Evolutionary conservation across 2,113 vertebrate genomes (phyloP).

Genomic region (Scomber colias): DNA sequence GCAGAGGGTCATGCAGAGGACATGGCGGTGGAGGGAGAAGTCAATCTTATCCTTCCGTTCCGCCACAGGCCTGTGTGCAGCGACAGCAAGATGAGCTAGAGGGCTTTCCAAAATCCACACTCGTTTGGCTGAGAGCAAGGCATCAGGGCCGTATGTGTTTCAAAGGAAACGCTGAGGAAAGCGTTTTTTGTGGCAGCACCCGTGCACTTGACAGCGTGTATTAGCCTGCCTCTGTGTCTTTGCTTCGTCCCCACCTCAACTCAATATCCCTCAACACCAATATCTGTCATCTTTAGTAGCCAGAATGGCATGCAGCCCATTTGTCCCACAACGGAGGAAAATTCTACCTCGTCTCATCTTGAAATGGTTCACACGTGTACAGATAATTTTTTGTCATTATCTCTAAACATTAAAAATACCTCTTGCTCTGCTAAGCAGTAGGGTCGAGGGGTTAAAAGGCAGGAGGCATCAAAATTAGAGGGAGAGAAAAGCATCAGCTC

Average conservation of each 20-base stretch:
- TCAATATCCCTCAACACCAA: conserved; percentile 52
- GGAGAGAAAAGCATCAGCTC: conserved; percentile 60
- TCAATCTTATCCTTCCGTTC: conserved; percentile 75
- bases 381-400: conserved; percentile 45
- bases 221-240: conserved; percentile 59
- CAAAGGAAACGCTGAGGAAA: conserved; percentile 79
- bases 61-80: conserved; percentile 67
- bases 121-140: conserved; percentile 73
- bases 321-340: conserved; percentile 33
- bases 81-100: conserved; percentile 75
- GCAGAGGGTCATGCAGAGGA: conserved; percentile 73
- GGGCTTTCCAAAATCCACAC: conserved; percentile 80
- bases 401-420: conserved; percentile 42
- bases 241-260: conserved; percentile 51
- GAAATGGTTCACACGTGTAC: conserved; percentile 22
- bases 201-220: conserved; percentile 70
- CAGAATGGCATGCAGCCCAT: conserved; percentile 55
- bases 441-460: conserved; percentile 63
- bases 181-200: conserved; percentile 66
- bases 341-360: conserved; percentile 36
- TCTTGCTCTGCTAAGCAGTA: conserved; percentile 30
- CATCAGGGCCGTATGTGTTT: conserved; percentile 69
- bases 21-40: conserved; percentile 66
- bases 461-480: conserved; percentile 48
- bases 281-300: conserved; percentile 59